Conservation (phyloP, 2,113 vertebrate genomes). For the Perca schrenkii region DNA sequence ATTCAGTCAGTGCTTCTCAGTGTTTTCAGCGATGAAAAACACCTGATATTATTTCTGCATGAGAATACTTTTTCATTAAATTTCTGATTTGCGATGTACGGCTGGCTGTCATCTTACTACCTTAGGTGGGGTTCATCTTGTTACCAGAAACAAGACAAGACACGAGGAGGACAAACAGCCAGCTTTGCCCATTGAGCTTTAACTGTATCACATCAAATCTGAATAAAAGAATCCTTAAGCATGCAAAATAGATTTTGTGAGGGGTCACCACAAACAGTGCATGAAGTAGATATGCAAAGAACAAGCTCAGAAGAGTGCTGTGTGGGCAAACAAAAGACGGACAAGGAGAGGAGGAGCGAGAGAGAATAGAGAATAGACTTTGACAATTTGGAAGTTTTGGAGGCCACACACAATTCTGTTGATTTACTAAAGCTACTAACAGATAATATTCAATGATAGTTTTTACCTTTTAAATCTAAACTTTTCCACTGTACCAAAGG, state of each 20-base stretch:
- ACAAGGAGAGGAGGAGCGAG: neutral
- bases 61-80: conserved; percentile 46
- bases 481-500: neutral
- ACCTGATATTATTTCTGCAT: conserved; percentile 36
- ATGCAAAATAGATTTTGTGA: conserved; percentile 14
- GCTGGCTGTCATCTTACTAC: conserved; percentile 16
- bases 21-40: conserved; percentile 16
- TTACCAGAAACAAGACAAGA: conserved; percentile 43
- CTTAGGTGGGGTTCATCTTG: conserved; percentile 27
- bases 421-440: neutral
- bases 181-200: neutral
- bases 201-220: neutral
- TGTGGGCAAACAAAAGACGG: neutral
- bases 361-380: neutral
- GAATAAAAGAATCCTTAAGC: neutral
- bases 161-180: conserved; percentile 16
- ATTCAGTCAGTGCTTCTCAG: conserved; percentile 2
- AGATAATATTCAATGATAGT: neutral
- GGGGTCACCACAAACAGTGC: conserved; percentile 14
- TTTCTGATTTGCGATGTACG: conserved; percentile 27
- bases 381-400: neutral
- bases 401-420: neutral
- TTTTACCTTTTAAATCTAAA: neutral
- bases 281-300: conserved; percentile 24
- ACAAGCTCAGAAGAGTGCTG: neutral